Conservation (phyloP, 2,113 vertebrate species). For the Lepisosteus oculatus region DNA sequence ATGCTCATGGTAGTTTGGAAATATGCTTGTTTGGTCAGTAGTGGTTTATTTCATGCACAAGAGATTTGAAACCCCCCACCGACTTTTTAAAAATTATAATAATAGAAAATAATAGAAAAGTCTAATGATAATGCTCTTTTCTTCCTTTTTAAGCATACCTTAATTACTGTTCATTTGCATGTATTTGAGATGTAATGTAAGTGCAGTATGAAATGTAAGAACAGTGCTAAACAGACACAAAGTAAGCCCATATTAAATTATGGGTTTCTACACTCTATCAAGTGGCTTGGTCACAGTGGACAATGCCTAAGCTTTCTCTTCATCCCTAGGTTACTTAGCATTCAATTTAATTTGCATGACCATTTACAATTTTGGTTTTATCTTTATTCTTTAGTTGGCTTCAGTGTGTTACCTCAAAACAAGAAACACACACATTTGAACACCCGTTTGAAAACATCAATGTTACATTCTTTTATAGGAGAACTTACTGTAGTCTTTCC, state of each 20-base stretch:
- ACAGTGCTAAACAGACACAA: conserved; percentile 41
- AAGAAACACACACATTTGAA: no score
- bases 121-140: conserved; percentile 28
- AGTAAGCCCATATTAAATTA: conserved; percentile 48
- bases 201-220: conserved; percentile 19
- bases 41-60: conserved; percentile 21
- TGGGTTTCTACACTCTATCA: conserved; percentile 49
- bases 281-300: conserved; percentile 23
- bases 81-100: conserved; percentile 26
- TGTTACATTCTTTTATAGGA: no score
- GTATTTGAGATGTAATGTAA: conserved; percentile 23
- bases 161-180: conserved; percentile 42
- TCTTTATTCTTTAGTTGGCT: no score
- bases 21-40: conserved; percentile 45
- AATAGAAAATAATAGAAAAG: conserved; percentile 18
- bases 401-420: no score
- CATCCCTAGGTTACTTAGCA: no score
- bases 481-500: no score
- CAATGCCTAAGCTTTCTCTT: background rate
- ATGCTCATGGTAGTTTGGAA: conserved; percentile 37
- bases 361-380: no score
- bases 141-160: conserved; percentile 38
- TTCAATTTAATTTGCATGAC: no score
- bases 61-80: conserved; percentile 20
- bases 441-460: no score